Evolutionary conservation across 2,113 vertebrate species (phyloP), one percentile per base, ranked within the genome.

Genomic region (Hipposideros armiger): DNA sequence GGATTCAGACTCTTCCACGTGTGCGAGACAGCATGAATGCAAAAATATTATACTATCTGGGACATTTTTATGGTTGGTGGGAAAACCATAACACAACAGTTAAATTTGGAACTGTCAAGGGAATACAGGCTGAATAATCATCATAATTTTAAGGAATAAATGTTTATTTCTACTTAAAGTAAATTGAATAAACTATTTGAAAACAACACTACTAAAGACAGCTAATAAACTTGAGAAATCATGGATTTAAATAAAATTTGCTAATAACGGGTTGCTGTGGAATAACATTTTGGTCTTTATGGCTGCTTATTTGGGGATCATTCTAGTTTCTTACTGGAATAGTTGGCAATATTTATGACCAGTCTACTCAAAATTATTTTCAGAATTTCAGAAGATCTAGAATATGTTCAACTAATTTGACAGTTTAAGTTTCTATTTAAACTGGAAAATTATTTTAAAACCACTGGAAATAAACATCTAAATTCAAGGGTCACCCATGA

Each of bases 51-150:
- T 86, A 64, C 58, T 83, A 83, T 89, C 64, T 96, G 69, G 67
- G 87, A 95, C 47, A 89, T 81, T 95, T 91, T 97, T 95, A 95
- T 94, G 86, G 58, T 96, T 5, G 1, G 64, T 96, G 86, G 85
- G 86, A 95, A 97, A 97, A 80, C 72, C 42, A 96, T 84, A 86
- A 82, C 77, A 91, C 11, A 73, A 78, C 66, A 93, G 82, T 97
- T 94, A 97, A 96, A 91, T 91, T 78, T 86, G 89, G 62, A 95
- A 91, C 56, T 87, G n/a, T 30, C 89, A 83, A 87, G 95, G 56
- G 73, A 93, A 78, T 85, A 96, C 56, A 94, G 91, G 85, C 92
- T 96, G 76, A 94, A 92, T 89, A 88, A 92, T 93, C 77, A 95
- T 96, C 60, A 95, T 89, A 94, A 90, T 54, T 78, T 28, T 64